phyloP scores from a whole-genome alignment of 2,888 invertebrate species.

The Spodoptera picta region DNA sequence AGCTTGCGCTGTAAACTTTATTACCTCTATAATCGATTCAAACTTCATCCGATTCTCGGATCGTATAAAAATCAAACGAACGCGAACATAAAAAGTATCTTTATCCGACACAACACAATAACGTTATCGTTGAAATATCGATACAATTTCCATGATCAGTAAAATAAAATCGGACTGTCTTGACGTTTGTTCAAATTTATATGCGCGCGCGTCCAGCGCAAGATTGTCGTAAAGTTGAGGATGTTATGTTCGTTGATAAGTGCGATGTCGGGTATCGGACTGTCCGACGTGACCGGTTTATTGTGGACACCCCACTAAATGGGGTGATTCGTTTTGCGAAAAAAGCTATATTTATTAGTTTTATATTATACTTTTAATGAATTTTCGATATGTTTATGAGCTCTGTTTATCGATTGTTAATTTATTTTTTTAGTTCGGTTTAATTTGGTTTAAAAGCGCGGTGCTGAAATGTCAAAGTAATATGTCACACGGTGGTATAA shows the following conservation, averaged over 20 bases:
- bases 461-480: conserved; percentile 24
- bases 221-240: conserved; percentile 86
- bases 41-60: conserved; percentile 63
- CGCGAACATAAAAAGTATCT: conserved; percentile 80
- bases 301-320: conserved; percentile 84
- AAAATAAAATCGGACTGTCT: conserved; percentile 82
- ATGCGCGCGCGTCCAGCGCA: conserved; percentile 74
- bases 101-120: conserved; percentile 76
- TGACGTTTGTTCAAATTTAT: conserved; percentile 86
- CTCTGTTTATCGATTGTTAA: conserved; percentile 46
- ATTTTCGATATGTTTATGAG: conserved; percentile 53
- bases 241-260: conserved; percentile 86
- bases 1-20: conserved; percentile 61
- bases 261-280: conserved; percentile 81
- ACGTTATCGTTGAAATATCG: conserved; percentile 87
- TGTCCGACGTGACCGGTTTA: conserved; percentile 83
- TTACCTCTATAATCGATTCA: conserved; percentile 66
- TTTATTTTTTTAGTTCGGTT: conserved; percentile 38
- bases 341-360: conserved; percentile 54
- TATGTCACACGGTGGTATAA: conserved; percentile 21
- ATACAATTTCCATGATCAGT: conserved; percentile 87
- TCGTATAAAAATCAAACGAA: conserved; percentile 78
- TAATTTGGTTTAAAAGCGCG: conserved; percentile 37
- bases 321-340: conserved; percentile 72
- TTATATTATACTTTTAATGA: conserved; percentile 56